Evolutionary conservation across 2,113 vertebrate genomes (phyloP).

Genomic region (Antigone vipio): DNA sequence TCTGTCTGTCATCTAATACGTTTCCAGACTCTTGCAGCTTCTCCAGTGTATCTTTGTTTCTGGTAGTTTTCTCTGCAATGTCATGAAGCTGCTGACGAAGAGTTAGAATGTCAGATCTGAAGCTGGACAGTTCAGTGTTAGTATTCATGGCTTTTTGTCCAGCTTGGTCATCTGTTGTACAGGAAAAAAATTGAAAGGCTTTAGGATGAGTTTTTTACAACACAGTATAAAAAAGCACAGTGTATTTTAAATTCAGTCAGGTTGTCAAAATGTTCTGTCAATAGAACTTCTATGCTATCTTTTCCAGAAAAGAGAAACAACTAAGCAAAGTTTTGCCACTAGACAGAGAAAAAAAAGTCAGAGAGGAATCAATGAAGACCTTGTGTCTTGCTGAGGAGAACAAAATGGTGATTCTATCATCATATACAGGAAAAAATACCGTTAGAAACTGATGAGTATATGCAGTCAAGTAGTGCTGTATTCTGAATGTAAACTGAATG

Average conservation of each 20-base stretch:
- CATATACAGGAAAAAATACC: not conserved
- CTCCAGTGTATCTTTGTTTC: slow-evolving; percentile 86
- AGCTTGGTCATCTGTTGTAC: slow-evolving; percentile 84
- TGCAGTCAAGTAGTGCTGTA: not conserved
- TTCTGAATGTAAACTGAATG: not conserved
- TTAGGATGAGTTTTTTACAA: not conserved
- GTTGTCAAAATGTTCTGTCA: not conserved
- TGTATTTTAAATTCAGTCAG: not conserved
- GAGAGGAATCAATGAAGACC: not conserved
- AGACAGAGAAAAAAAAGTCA: not conserved
- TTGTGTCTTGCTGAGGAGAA: not conserved
- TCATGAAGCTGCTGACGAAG: slow-evolving; percentile 87
- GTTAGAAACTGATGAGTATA: not conserved
- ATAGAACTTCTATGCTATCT: not conserved
- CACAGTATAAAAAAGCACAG: not conserved
- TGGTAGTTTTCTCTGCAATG: slow-evolving; percentile 85
- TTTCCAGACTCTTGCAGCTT: slow-evolving; percentile 85
- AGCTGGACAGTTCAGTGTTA: slow-evolving; percentile 89
- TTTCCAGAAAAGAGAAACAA: not conserved
- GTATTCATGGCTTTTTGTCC: slow-evolving; percentile 89
- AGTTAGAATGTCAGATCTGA: slow-evolving; percentile 85
- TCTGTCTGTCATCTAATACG: slow-evolving; percentile 82
- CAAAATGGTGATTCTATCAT: not conserved
- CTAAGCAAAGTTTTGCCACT: not conserved
- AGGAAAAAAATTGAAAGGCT: not conserved